These are phyloP conservation scores for Camponotus vicinus DNA, from an alignment of 1,140 invertebrate genomes.

Conservation along the genomic window DNA sequence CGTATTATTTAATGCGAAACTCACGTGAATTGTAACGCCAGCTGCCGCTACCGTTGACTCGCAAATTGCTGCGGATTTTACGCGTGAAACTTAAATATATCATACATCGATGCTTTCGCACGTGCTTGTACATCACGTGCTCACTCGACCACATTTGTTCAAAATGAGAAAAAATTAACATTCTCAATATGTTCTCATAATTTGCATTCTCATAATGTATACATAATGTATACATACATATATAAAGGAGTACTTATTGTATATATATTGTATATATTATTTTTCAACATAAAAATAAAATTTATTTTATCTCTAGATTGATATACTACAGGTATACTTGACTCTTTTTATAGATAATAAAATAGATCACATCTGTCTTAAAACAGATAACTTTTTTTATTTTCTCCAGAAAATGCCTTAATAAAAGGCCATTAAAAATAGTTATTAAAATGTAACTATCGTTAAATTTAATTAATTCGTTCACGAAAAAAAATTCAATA, in stretches of 20 bases:
- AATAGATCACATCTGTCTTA: neutral
- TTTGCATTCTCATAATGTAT: neutral
- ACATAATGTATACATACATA: neutral
- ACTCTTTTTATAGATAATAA: neutral
- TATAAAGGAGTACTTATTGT: too few species aligned
- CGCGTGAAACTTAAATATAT: conserved; percentile 70
- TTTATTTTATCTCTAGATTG: neutral
- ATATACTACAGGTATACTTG: neutral
- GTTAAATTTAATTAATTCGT: conserved; percentile 19
- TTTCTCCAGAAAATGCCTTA: neutral
- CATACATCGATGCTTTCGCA: conserved; percentile 58
- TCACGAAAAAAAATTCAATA: neutral
- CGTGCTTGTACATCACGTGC: conserved; percentile 44
- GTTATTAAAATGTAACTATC: neutral
- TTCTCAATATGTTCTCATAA: neutral
- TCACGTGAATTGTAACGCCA: conserved; percentile 76
- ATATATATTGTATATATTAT: too few species aligned
- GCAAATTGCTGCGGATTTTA: conserved; percentile 60
- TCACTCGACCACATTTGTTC: neutral
- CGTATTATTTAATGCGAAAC: conserved; percentile 75
- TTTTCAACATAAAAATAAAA: conserved; percentile 2
- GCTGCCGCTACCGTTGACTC: conserved; percentile 63
- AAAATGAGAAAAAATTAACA: neutral
- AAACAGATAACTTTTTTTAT: neutral
- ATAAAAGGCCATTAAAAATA: neutral